These are phyloP conservation scores for Leiothrix lutea DNA, from an alignment of 2,113 vertebrate species.

Conservation along the genomic window DNA sequence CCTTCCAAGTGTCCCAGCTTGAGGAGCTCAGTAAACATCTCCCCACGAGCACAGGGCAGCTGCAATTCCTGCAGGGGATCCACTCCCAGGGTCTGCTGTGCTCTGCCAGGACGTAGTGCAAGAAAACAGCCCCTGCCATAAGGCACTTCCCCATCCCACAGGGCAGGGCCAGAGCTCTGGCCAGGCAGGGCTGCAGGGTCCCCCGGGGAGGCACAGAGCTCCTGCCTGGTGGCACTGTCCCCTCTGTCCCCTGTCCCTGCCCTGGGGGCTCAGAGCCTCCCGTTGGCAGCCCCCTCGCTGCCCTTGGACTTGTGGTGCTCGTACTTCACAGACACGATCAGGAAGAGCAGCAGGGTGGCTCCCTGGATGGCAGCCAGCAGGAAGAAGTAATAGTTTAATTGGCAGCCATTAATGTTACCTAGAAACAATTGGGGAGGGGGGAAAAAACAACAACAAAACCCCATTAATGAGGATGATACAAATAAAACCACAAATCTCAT, in stretches of 20 bases:
- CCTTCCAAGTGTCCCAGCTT: background rate
- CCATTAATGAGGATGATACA: background rate
- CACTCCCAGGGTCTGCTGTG: background rate
- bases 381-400: conserved; percentile 95
- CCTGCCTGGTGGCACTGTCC: background rate
- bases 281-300: background rate
- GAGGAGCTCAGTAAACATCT: background rate
- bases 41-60: background rate
- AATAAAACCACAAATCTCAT: background rate
- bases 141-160: background rate
- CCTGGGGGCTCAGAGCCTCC: conserved; percentile 47
- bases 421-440: background rate
- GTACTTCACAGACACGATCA: conserved; percentile 89
- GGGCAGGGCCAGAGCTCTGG: background rate
- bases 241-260: background rate
- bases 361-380: conserved; percentile 93
- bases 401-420: conserved; percentile 95
- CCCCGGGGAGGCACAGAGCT: background rate
- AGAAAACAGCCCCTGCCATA: background rate
- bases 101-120: background rate
- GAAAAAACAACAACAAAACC: background rate
- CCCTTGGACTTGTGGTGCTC: conserved; percentile 75
- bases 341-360: conserved; percentile 88
- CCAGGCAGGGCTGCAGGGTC: background rate
- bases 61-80: background rate